These are phyloP conservation scores for Hyles euphorbiae DNA, from an alignment of 1,140 invertebrate species.

Conservation along the genomic window DNA sequence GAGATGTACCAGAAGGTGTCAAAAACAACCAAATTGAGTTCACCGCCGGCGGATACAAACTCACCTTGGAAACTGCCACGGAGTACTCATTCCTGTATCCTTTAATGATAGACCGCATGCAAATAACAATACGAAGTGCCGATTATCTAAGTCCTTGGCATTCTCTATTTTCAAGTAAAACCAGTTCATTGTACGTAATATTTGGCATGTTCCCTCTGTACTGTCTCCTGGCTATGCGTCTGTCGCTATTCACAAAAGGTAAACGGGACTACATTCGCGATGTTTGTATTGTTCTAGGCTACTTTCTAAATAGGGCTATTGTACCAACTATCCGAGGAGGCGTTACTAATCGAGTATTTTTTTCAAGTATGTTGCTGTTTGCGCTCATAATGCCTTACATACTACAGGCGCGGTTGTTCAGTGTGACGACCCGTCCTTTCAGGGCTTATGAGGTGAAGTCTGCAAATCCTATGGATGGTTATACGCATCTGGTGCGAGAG, in stretches of 20 bases:
- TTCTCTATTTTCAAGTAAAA: background rate
- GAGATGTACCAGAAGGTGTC: no score
- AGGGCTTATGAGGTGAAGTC: slow-evolving; percentile 11
- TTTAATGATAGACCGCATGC: no score
- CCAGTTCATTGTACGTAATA: no score
- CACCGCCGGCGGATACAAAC: no score
- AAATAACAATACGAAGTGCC: no score
- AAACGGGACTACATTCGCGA: slow-evolving; percentile 11
- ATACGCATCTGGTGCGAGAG: background rate
- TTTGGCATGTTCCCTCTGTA: no score
- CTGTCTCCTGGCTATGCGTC: background rate
- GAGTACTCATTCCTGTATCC: no score
- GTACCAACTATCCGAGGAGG: slow-evolving; percentile 6
- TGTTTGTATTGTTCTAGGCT: slow-evolving; percentile 25
- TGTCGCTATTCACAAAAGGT: slow-evolving; percentile 3
- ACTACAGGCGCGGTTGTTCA: slow-evolving; percentile 18
- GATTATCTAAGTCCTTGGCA: background rate
- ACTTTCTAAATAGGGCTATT: slow-evolving; percentile 18
- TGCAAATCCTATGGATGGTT: slow-evolving; percentile 3
- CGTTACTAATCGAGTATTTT: slow-evolving; percentile 11
- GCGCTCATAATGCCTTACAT: slow-evolving; percentile 20
- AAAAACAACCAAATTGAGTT: no score
- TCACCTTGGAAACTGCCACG: no score
- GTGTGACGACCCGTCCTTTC: slow-evolving; percentile 17
- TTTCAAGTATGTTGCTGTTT: slow-evolving; percentile 16